Evolutionary conservation across 2,797 vertebrate species (phyloP).

Genomic region (Epinephelus awoara): DNA sequence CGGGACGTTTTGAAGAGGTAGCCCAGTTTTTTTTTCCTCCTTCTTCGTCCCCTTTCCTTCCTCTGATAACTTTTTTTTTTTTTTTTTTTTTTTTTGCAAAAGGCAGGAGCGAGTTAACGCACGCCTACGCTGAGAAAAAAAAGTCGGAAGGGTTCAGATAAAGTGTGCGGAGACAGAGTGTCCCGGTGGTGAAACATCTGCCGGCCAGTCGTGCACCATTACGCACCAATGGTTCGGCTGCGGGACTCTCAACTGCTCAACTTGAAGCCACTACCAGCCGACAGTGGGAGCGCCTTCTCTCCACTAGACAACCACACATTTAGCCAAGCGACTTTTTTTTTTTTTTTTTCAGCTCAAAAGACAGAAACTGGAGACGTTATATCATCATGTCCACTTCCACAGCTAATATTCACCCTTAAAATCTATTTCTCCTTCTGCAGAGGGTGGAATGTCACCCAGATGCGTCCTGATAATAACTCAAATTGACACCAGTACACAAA

Average conservation of each 20-base stretch:
- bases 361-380: conserved; percentile 17
- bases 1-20: conserved; percentile 74
- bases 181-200: conserved; percentile 81
- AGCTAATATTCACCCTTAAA: background rate
- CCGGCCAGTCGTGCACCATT: conserved; percentile 78
- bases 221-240: conserved; percentile 70
- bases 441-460: conserved; percentile 1
- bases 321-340: conserved; percentile 11
- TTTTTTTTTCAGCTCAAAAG: background rate
- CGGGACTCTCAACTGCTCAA: conserved; percentile 54
- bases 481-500: conserved; percentile 54
- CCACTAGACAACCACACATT: conserved; percentile 40
- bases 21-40: conserved; percentile 45
- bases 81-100: conserved; percentile 2
- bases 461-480: conserved; percentile 21
- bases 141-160: conserved; percentile 62
- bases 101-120: conserved; percentile 60
- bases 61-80: conserved; percentile 41
- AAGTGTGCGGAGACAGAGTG: conserved; percentile 72
- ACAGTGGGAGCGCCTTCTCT: conserved; percentile 66
- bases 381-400: conserved; percentile 18
- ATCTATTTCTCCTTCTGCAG: background rate
- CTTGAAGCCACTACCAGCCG: conserved; percentile 51
- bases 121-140: conserved; percentile 62
- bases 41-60: conserved; percentile 40